Conservation (phyloP, 2,113 vertebrate genomes). For the Pipa parva region DNA sequence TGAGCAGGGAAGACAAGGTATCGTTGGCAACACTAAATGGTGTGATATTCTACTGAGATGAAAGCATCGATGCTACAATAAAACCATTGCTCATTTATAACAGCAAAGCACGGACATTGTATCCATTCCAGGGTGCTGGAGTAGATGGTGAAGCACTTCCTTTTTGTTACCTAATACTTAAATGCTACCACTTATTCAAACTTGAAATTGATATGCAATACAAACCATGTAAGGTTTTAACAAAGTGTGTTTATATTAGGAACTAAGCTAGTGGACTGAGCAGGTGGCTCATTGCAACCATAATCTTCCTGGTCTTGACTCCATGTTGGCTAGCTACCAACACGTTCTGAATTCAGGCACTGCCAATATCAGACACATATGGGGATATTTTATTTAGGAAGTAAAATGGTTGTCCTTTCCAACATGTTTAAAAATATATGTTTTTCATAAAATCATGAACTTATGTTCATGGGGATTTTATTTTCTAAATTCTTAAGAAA, state of each 20-base stretch:
- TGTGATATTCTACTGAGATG: background rate
- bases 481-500: too few relatives aligned
- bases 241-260: constrained; percentile 38
- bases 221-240: constrained; percentile 16
- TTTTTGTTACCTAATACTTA: constrained; percentile 40
- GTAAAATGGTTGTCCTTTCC: background rate
- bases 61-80: constrained; percentile 10
- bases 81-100: constrained; percentile 13
- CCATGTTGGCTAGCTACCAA: constrained; percentile 16
- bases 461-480: too few relatives aligned
- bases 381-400: background rate
- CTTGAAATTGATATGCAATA: constrained; percentile 27
- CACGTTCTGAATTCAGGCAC: constrained; percentile 2
- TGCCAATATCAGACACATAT: constrained; percentile 4
- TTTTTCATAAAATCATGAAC: too few relatives aligned
- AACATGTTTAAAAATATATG: too few relatives aligned
- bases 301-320: constrained; percentile 20
- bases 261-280: constrained; percentile 28
- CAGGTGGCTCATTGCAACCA: constrained; percentile 32
- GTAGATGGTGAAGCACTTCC: constrained; percentile 25
- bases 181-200: constrained; percentile 40
- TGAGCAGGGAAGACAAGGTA: background rate
- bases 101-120: constrained; percentile 8
- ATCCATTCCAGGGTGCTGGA: constrained; percentile 28
- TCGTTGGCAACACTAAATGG: background rate